Evolutionary conservation across 2,113 vertebrate species (phyloP), one percentile per base, ranked within the genome.

Genomic region (Macrotis lagotis): DNA sequence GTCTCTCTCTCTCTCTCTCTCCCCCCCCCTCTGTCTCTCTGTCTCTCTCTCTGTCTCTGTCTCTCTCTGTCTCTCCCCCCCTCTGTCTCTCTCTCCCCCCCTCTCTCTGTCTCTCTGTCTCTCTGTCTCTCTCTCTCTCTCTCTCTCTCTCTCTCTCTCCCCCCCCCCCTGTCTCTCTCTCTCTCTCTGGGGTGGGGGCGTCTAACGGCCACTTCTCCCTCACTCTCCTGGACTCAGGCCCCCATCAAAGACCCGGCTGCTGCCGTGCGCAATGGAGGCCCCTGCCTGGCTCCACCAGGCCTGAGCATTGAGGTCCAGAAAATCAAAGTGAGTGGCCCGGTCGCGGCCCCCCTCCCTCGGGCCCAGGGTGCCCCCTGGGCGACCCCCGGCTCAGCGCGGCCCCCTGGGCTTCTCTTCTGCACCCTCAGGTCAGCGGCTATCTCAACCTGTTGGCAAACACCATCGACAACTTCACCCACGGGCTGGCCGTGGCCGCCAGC

Each of bases 381-480:
- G 50, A n/a, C 83, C 31, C 91, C 89, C 2, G 0, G 25, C 91
- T 55, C 94, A 74, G 90, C 50, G 26, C 59, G 0, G 91, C 88
- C 0, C 7, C 51, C 88, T 91, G 2, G 2, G 52, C 55, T 26
- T 59, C 44, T 92, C 90, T 92, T 48, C 96, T 59, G 95, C 93
- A 92, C 55, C 97, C 74, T 59, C 98, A 99, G 99, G 99, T 99
- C 26, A 99, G 99, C 89, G 99, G 99, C 96, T 99, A 99, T 98
- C 98, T 99, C 97, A 99, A 99, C 97, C 98, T 99, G 24, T 98
- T 99, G 97, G 99, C 99, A 93, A 99, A 99, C 98, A 99, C 99
- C 97, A 99, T 99, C 52, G 99, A 99, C 98, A 99, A 99, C 98
- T 99, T 99, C 98, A 99, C 99, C 28, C 99, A 99, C 0, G 99